These are phyloP conservation scores for Ormyrus thymus DNA, from an alignment of 2,888 invertebrate genomes.

Conservation along the genomic window DNA sequence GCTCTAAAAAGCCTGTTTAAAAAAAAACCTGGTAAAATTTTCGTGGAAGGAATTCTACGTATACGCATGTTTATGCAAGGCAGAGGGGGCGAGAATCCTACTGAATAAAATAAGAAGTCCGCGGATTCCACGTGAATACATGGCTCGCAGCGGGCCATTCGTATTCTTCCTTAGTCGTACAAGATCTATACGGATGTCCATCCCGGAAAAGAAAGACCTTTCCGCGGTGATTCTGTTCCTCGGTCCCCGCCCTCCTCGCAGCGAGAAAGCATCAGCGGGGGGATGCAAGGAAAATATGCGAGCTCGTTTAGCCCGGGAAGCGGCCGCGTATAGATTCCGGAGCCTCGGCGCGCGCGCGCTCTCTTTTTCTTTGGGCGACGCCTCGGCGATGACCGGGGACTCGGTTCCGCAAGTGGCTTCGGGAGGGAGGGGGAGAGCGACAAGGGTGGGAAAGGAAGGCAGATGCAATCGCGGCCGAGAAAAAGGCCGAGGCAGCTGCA, in stretches of 20 bases:
- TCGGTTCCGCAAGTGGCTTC: conserved; percentile 41
- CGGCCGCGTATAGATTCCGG: background rate
- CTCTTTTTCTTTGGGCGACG: conserved; percentile 6
- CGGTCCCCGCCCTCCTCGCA: background rate
- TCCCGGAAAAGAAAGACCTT: conserved; percentile 25
- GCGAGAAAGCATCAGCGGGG: background rate
- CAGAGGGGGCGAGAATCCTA: conserved; percentile 11
- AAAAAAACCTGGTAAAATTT: no score
- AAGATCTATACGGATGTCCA: no score
- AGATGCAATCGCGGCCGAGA: conserved; percentile 50
- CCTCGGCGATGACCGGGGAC: conserved; percentile 30
- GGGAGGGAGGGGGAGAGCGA: conserved; percentile 15
- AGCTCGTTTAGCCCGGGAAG: conserved; percentile 10
- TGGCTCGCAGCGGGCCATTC: background rate
- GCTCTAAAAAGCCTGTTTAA: conserved; percentile 21
- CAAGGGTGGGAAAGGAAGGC: conserved; percentile 55
- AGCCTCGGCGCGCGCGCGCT: background rate
- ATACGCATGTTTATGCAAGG: conserved; percentile 27
- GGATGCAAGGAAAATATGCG: conserved; percentile 36
- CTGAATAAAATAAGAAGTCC: conserved; percentile 28
- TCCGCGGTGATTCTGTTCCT: conserved; percentile 28
- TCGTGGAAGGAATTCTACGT: background rate
- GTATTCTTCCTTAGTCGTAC: no score
- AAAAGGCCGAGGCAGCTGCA: conserved; percentile 60
- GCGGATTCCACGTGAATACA: conserved; percentile 16